Conservation (phyloP, 2,888 invertebrate species). For the Netelia fuscicornis region DNA sequence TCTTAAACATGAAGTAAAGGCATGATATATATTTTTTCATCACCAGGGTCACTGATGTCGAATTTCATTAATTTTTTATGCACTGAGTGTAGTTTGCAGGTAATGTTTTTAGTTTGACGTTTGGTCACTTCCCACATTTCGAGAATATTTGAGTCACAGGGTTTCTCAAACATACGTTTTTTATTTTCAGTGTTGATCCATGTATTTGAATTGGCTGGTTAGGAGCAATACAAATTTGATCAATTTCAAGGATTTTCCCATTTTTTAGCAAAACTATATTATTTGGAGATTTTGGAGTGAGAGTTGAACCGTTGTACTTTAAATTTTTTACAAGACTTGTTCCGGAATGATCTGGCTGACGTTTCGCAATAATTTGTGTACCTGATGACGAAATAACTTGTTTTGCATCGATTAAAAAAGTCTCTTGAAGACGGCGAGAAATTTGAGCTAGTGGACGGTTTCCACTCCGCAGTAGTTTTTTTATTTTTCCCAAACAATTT, state of each 20-base stretch:
- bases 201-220: no score
- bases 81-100: no score
- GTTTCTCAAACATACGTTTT: conserved; percentile 49
- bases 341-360: conserved; percentile 10
- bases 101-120: not conserved
- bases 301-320: not conserved
- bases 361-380: not conserved
- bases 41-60: conserved; percentile 24
- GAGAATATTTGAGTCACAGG: conserved; percentile 42
- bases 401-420: no score
- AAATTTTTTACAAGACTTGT: not conserved
- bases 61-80: no score
- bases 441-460: no score
- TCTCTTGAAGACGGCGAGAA: no score
- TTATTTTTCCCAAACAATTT: no score
- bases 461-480: no score
- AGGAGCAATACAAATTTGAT: no score
- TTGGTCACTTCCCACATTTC: conserved; percentile 35
- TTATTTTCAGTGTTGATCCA: conserved; percentile 26
- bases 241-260: no score
- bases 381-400: not conserved
- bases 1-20: conserved; percentile 47
- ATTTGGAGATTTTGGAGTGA: conserved; percentile 27
- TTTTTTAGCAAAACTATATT: no score
- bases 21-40: conserved; percentile 54